A percentile compares a stretch with the other conserved stretches of the same genome.
phyloP scores from a whole-genome alignment of 2,113 vertebrate genomes.

The Tamias sibiricus region DNA sequence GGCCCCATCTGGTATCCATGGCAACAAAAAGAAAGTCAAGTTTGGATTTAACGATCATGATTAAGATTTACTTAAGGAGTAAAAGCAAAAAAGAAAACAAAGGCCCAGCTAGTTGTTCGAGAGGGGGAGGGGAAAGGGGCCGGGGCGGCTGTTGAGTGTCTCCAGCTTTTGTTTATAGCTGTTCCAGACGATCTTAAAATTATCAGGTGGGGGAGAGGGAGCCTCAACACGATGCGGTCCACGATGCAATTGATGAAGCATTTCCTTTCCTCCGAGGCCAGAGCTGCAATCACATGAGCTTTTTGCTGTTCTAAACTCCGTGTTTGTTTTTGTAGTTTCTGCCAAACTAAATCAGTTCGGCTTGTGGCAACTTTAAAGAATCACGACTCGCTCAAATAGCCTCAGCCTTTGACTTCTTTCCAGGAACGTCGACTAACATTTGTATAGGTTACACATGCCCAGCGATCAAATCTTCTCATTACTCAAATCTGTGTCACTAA shows the following conservation, averaged over 20 bases:
- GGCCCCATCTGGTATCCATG: conserved; percentile 37
- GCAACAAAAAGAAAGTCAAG: conserved; percentile 44
- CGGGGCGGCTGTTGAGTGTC: not conserved
- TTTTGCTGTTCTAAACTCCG: conserved; percentile 81
- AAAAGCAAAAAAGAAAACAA: conserved; percentile 56
- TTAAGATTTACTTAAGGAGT: conserved; percentile 45
- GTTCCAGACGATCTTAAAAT: conserved; percentile 65
- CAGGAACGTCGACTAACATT: conserved; percentile 73
- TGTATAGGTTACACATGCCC: conserved; percentile 67
- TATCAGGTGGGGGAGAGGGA: conserved; percentile 17
- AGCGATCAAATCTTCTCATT: conserved; percentile 74
- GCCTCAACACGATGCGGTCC: conserved; percentile 40
- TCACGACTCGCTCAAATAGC: conserved; percentile 57
- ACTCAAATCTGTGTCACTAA: conserved; percentile 63
- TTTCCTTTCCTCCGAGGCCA: conserved; percentile 84
- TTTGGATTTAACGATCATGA: not conserved
- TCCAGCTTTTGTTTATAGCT: conserved; percentile 63
- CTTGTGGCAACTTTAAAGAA: conserved; percentile 80
- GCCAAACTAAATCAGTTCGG: conserved; percentile 86
- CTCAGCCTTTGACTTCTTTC: conserved; percentile 79
- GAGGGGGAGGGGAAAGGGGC: not conserved
- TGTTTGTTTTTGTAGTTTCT: conserved; percentile 85
- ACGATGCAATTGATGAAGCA: conserved; percentile 84
- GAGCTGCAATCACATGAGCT: conserved; percentile 80
- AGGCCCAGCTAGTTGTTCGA: not conserved